phyloP scores from a whole-genome alignment of 1,140 invertebrate genomes.

The Heterodera carotae region DNA sequence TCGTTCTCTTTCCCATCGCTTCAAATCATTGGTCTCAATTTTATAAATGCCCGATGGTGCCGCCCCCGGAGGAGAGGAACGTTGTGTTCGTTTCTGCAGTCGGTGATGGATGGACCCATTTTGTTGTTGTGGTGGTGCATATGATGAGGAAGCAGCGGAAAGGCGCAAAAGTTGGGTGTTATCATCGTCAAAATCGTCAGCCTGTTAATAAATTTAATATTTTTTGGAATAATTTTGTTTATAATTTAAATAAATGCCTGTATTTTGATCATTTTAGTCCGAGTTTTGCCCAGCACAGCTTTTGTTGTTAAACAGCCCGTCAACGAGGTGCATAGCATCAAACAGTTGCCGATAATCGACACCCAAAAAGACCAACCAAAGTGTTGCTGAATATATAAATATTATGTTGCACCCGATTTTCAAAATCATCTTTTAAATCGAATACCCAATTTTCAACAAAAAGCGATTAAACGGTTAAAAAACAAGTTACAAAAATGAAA shows the following conservation, averaged over 20 bases:
- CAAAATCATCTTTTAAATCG: too few relatives aligned
- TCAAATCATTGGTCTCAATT: slow-evolving; percentile 58
- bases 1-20: slow-evolving; percentile 57
- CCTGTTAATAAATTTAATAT: slow-evolving; percentile 14
- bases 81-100: not conserved
- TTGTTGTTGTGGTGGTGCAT: slow-evolving; percentile 21
- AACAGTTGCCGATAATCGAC: slow-evolving; percentile 50
- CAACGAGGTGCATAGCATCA: slow-evolving; percentile 53
- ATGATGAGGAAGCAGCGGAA: slow-evolving; percentile 14
- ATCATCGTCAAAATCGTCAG: slow-evolving; percentile 27
- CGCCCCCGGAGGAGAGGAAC: slow-evolving; percentile 50
- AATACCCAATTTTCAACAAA: too few relatives aligned
- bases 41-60: slow-evolving; percentile 58
- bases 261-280: slow-evolving; percentile 61
- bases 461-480: too few relatives aligned
- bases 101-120: slow-evolving; percentile 39
- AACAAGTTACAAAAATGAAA: too few relatives aligned
- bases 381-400: slow-evolving; percentile 53
- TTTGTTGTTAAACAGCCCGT: slow-evolving; percentile 60
- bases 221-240: not conserved
- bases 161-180: slow-evolving; percentile 24
- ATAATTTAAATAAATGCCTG: slow-evolving; percentile 42
- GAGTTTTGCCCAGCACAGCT: slow-evolving; percentile 37
- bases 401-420: not conserved
- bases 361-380: slow-evolving; percentile 65